Base-by-base conservation (phyloP, 53 echinoderm and acorn worm genomes). In the Stichopus horrens region DNA sequence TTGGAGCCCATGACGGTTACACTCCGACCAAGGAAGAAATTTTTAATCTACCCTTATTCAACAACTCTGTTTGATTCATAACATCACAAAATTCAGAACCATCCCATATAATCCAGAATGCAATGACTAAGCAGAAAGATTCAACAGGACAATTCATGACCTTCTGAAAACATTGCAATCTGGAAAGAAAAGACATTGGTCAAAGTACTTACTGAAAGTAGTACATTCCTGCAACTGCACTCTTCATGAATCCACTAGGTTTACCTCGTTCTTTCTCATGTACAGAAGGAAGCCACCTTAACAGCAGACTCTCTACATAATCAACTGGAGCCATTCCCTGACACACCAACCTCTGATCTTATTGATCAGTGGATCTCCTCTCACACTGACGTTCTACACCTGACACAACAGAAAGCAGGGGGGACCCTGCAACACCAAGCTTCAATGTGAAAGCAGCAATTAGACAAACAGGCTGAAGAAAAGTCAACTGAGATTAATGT, bases 241-340 rank as follows among this genome's bases (percentile, higher is more conserved):
- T 63, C 63, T 16, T 13, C 7, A 63, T 63, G 13, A 4, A n/a
- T 68, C 71, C 6, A 68, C 71, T 68, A n/a, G 71, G 14, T 68
- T n/a, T 18, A 14, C 71, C 7, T n/a, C 18, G 5, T 68, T 16
- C 71, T 68, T 14, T 68, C 18, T 68, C 16, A 14, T 68, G 3
- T 68, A n/a, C 19, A n/a, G 71, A 16, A 68, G 71, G n/a, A 13
- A 67, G 14, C 68, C 71, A 4, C n/a, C 57, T 77, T 92, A 53
- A 89, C 92, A 9, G 76, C 89, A 52, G 92, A 92, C 55, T 83
- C 74, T 18, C 13, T 92, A 58, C 22, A 86, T 7, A 52, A 74
- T 21, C 54, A 88, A 52, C 76, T 74, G 54, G 23, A 37, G 37
- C 37, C 37, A 37, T 54, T 22, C n/a, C 21, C 57, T 52, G 10